Base-by-base conservation (phyloP, 37 sponge, comb jelly and placozoan species). In the Agelas oroides region DNA sequence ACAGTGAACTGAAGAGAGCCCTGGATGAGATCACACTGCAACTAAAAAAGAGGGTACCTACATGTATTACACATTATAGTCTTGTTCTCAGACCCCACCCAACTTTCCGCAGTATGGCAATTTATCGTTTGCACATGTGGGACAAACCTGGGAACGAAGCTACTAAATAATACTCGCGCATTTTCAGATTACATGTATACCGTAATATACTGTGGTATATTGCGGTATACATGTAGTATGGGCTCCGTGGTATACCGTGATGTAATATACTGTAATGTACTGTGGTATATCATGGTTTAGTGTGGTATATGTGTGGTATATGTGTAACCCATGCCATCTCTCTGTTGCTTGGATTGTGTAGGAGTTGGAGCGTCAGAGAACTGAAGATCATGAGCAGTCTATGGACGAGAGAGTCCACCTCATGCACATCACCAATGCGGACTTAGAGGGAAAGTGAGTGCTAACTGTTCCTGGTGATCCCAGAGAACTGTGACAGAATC, bases 21-120 rank as follows among this genome's bases (percentile, higher is more conserved):
- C 68, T 89, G 24, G 89, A 89, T 54, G 84, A 86, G 28, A 73
- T 85, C 32, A 54, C 79, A 60, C 53, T 65, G 11, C 78, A 86
- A 53, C 78, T 89, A 20, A 74, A 58, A 69, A 89, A 66, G 53
- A 81, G 69, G 84, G 94, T 93, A 53, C 38, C 73, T 39, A n/a
- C n/a, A 21, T 16, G 25, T 38, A 27, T n/a, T n/a, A n/a, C n/a
- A n/a, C n/a, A 8, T 46, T 46, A 8, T 46, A 46, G 46, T 8
- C 46, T 46, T 8, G 46, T 46, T 46, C 46, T 3, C 46, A 46
- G 46, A 8, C 46, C n/a, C n/a, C n/a, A n/a, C n/a, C n/a, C n/a
- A n/a, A n/a, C n/a, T n/a, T n/a, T n/a, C n/a, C n/a, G 58, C 18
- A 18, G 58, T 56, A 19, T 56, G 58, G 18, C 58, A 56, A 56